These are phyloP conservation scores for Augochlorella aurata DNA, from an alignment of 2,888 invertebrate genomes.

Conservation along the genomic window DNA sequence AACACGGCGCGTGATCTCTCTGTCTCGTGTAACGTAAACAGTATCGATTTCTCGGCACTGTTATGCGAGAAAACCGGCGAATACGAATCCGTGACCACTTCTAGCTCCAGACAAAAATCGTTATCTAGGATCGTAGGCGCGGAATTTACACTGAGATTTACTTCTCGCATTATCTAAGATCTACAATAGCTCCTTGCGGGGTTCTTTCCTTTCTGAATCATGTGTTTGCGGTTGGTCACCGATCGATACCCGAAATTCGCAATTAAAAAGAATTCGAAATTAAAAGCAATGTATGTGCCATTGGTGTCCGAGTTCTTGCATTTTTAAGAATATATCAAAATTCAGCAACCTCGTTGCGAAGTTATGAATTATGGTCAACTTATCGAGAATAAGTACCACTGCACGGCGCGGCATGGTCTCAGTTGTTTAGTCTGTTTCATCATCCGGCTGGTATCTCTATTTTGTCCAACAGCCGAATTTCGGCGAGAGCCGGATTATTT, in stretches of 20 bases:
- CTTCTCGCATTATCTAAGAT: neutral
- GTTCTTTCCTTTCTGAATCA: slow-evolving; percentile 52
- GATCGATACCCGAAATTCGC: neutral
- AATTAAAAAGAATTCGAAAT: no score
- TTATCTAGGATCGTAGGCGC: neutral
- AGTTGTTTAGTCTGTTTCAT: slow-evolving; percentile 39
- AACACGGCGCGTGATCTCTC: slow-evolving; percentile 5
- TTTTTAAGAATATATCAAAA: no score
- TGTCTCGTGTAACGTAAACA: slow-evolving; percentile 26
- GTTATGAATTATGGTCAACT: no score
- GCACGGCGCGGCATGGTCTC: no score
- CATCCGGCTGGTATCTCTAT: slow-evolving; percentile 23
- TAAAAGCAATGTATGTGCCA: no score
- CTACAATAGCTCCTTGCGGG: neutral
- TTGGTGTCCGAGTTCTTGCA: no score
- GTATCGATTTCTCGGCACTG: slow-evolving; percentile 18
- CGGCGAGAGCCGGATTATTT: slow-evolving; percentile 18
- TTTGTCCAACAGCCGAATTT: slow-evolving; percentile 40
- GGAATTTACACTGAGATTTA: slow-evolving; percentile 8
- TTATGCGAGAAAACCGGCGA: neutral
- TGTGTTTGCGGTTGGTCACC: slow-evolving; percentile 16
- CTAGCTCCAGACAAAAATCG: neutral
- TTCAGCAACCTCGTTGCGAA: no score
- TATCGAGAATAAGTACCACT: no score
- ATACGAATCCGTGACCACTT: no score